Evolutionary conservation across 1,140 invertebrate genomes (phyloP), one percentile per base, ranked within the genome.

Genomic region (Drosophila sechellia): DNA sequence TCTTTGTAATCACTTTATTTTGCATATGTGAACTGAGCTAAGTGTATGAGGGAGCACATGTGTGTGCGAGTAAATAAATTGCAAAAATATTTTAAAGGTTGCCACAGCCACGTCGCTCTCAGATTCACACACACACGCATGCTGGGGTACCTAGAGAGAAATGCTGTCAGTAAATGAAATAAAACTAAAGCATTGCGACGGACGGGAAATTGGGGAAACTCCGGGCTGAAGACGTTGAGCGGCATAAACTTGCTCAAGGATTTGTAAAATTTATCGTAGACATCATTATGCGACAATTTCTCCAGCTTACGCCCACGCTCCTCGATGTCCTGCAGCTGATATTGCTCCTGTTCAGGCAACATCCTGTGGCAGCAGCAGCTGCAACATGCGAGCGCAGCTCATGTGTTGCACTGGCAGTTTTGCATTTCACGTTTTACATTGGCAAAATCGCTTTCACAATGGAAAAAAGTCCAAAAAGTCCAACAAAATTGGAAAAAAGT

Each of bases 1-100:
- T 84, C 70, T 79, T 84, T 85, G 81, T 85, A 85, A 86, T 85
- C 81, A 85, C 81, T 85, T 85, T 85, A 85, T 86, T 85, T 86
- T 81, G 81, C 77, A 85, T 85, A 85, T 85, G 81, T 75, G 81
- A 86, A 74, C 73, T 56, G 61, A 74, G 81, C 56, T 77, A 81
- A 85, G 77, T 77, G 77, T 80, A 77, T 57, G 64, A 77, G 59
- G 58, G 43, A 56, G 58, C 46, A 53, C 63, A 54, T 76, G 35
- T 12, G 56, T 34, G 49, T 61, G 48, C 46, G 42, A 59, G 68
- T 66, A 81, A 78, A 78, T 81, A 85, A 86, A 85, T 85, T 86
- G 77, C 81, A 60, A 86, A 85, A 85, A 85, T 85, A 86, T 85
- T 86, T 85, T 85, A 78, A 86, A 86, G 81, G 81, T 86, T 85